Percentiles rank a stretch among this genome's conserved stretches.
These are phyloP conservation scores for Drosophila micromelanica DNA, from an alignment of 1,140 invertebrate genomes.

Conservation along the genomic window DNA sequence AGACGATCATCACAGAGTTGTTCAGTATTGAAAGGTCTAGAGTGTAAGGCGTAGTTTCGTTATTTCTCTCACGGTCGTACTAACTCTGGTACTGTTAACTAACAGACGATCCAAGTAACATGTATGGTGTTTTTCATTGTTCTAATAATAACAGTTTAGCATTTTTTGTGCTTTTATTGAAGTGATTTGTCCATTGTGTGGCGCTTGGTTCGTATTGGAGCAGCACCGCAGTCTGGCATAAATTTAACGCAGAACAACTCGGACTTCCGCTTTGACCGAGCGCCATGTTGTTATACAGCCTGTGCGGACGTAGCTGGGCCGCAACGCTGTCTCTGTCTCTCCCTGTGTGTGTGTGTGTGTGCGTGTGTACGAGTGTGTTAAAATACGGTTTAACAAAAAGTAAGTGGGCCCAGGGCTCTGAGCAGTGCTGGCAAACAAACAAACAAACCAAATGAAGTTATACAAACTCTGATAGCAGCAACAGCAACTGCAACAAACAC, in stretches of 20 bases:
- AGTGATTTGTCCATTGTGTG: slow-evolving; percentile 26
- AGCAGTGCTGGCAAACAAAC: slow-evolving; percentile 43
- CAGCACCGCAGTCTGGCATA: slow-evolving; percentile 63
- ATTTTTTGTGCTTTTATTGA: not conserved
- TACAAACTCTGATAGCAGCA: slow-evolving; percentile 69
- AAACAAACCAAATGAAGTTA: slow-evolving; percentile 73
- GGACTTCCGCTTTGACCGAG: slow-evolving; percentile 72
- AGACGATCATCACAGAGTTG: no score
- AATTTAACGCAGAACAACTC: slow-evolving; percentile 73
- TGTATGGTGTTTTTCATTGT: no score
- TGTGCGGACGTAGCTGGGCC: slow-evolving; percentile 23
- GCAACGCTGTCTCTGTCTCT: slow-evolving; percentile 1
- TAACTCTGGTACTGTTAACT: no score
- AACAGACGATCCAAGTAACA: not conserved
- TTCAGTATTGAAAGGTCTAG: no score
- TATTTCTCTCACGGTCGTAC: no score
- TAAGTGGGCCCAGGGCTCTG: slow-evolving; percentile 44
- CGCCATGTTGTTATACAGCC: slow-evolving; percentile 68
- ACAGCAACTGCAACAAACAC: slow-evolving; percentile 8
- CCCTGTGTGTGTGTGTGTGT: not conserved
- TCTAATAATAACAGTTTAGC: not conserved
- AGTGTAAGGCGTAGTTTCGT: no score
- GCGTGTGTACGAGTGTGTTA: slow-evolving; percentile 35
- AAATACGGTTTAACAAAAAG: slow-evolving; percentile 66
- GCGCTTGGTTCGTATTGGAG: slow-evolving; percentile 17